A percentile compares a stretch with the other conserved stretches of the same genome.
Evolutionary conservation across 64 coral and sea anemone genomes (phyloP).

Genomic region (Catalaphyllia jardinei): DNA sequence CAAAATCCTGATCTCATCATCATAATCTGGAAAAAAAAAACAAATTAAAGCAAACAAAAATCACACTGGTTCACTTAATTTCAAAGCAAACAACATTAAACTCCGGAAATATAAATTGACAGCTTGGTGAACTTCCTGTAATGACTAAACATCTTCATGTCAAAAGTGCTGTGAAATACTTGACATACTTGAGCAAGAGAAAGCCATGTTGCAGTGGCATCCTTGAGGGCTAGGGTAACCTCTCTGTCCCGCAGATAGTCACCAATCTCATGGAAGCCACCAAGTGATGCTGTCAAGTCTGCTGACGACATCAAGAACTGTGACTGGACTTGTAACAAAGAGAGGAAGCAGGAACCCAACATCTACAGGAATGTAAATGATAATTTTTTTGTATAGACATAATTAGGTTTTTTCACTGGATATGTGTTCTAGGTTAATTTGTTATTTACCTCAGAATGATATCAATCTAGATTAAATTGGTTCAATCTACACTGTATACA

Average conservation of each 20-base stretch:
- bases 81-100: no score
- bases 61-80: no score
- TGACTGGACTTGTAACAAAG: conserved; percentile 83
- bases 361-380: conserved; percentile 48
- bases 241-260: conserved; percentile 99
- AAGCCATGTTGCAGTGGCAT: conserved; percentile 93
- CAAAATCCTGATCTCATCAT: no score
- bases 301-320: conserved; percentile 83
- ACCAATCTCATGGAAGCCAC: conserved; percentile 94
- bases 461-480: no score
- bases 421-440: no score
- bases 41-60: no score
- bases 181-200: conserved; percentile 89
- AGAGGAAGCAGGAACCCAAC: conserved; percentile 94
- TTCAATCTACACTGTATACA: no score
- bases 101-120: no score
- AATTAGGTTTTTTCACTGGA: not conserved
- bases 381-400: not conserved
- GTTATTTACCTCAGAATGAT: no score
- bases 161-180: not conserved
- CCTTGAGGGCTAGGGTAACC: conserved; percentile 90
- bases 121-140: no score
- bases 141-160: not conserved
- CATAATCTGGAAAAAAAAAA: no score
- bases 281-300: conserved; percentile 80